A percentile compares a stretch with the other conserved stretches of the same genome.
These are phyloP conservation scores for Aspidiotus rigidus DNA, from an alignment of 2,888 invertebrate species.

Conservation along the genomic window DNA sequence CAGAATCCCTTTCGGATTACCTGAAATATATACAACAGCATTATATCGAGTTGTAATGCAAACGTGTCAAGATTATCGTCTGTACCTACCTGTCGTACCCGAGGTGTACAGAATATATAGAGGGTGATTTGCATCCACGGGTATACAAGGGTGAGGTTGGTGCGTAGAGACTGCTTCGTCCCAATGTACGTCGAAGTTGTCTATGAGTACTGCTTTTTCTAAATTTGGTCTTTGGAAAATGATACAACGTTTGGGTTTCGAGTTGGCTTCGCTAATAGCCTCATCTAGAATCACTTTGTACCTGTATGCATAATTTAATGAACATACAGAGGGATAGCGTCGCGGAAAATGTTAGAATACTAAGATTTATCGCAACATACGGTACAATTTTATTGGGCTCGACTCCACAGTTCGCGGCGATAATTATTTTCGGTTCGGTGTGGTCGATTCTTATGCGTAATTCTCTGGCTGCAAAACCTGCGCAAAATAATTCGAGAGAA, in stretches of 20 bases:
- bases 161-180: slow-evolving; percentile 57
- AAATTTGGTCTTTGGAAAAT: slow-evolving; percentile 70
- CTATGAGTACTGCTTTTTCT: slow-evolving; percentile 53
- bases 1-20: slow-evolving; percentile 68
- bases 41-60: not conserved
- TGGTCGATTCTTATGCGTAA: slow-evolving; percentile 77
- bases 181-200: slow-evolving; percentile 67
- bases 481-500: slow-evolving; percentile 39
- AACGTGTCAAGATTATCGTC: not conserved
- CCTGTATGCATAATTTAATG: slow-evolving; percentile 39
- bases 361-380: slow-evolving; percentile 43
- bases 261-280: slow-evolving; percentile 60
- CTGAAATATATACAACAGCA: slow-evolving; percentile 41
- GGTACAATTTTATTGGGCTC: slow-evolving; percentile 76
- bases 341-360: no score
- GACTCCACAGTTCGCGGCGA: slow-evolving; percentile 82
- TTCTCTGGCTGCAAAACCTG: slow-evolving; percentile 83
- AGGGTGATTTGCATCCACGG: slow-evolving; percentile 81
- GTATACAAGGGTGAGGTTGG: slow-evolving; percentile 66
- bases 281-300: slow-evolving; percentile 75
- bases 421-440: slow-evolving; percentile 75
- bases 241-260: slow-evolving; percentile 68
- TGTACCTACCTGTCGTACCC: slow-evolving; percentile 59
- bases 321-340: not conserved
- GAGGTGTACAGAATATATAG: slow-evolving; percentile 89